Evolutionary conservation across 2,797 vertebrate genomes (phyloP).

Genomic region (Sebastolobus altivelis): DNA sequence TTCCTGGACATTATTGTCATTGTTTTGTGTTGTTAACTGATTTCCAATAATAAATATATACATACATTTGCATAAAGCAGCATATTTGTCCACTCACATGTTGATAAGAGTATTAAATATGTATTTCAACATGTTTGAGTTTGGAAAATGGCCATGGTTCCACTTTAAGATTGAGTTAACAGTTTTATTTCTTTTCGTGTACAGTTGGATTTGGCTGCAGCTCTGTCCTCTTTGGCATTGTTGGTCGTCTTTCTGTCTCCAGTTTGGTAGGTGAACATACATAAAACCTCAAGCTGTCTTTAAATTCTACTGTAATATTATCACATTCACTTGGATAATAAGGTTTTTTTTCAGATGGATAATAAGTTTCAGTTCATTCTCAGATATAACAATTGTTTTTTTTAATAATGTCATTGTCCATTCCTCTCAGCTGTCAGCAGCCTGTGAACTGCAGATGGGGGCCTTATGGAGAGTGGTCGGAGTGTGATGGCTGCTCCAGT

Average conservation of each 20-base stretch:
- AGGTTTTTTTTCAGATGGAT: background rate
- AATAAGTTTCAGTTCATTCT: background rate
- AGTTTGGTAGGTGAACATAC: slow-evolving; percentile 64
- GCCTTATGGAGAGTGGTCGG: slow-evolving; percentile 90
- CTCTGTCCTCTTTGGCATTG: slow-evolving; percentile 36
- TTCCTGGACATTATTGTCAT: background rate
- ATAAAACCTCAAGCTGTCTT: background rate
- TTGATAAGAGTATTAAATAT: too few relatives aligned
- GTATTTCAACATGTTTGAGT: too few relatives aligned
- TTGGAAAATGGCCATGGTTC: too few relatives aligned
- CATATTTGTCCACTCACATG: too few relatives aligned
- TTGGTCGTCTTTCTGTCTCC: slow-evolving; percentile 52
- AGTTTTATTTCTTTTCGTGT: background rate
- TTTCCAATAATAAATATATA: too few relatives aligned
- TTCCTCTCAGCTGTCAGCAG: slow-evolving; percentile 70
- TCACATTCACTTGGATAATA: background rate
- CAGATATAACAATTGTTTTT: background rate
- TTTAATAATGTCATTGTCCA: background rate
- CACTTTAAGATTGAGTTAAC: background rate
- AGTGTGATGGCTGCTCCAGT: slow-evolving; percentile 91
- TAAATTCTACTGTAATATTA: background rate
- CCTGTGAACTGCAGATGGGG: slow-evolving; percentile 90
- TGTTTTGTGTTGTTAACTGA: too few relatives aligned
- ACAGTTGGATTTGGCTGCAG: slow-evolving; percentile 51
- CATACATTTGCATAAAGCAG: too few relatives aligned